These are phyloP conservation scores for Pseudochromis fuscus DNA, from an alignment of 2,797 vertebrate genomes.

Conservation along the genomic window DNA sequence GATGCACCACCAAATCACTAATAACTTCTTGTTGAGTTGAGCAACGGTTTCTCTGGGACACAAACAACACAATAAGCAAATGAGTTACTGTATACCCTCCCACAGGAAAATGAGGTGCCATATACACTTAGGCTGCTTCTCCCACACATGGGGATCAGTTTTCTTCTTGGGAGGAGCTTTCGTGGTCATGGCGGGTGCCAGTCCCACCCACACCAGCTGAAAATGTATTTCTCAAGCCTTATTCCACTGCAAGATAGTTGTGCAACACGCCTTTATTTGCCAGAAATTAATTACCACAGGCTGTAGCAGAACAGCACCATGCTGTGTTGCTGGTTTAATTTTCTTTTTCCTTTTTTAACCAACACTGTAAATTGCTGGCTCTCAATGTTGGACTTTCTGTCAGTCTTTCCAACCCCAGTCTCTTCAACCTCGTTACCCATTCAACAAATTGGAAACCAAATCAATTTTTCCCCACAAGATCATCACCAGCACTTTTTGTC, in stretches of 20 bases:
- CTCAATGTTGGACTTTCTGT: slow-evolving; percentile 31
- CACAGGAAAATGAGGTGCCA: slow-evolving; percentile 5
- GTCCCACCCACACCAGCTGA: slow-evolving; percentile 20
- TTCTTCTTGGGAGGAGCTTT: slow-evolving; percentile 10
- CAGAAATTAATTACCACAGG: neutral
- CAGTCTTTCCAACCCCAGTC: slow-evolving; percentile 20
- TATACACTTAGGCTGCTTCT: slow-evolving; percentile 34
- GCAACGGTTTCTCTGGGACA: slow-evolving; percentile 11
- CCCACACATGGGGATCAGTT: slow-evolving; percentile 2
- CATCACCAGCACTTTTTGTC: slow-evolving; percentile 3
- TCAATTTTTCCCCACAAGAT: slow-evolving; percentile 29
- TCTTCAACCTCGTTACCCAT: slow-evolving; percentile 16
- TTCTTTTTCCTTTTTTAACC: slow-evolving; percentile 29
- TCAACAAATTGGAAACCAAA: slow-evolving; percentile 42
- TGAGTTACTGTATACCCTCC: slow-evolving; percentile 21
- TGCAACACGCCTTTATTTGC: slow-evolving; percentile 2
- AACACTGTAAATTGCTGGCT: slow-evolving; percentile 18
- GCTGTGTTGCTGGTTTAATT: slow-evolving; percentile 33
- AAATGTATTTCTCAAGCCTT: slow-evolving; percentile 26
- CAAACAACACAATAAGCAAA: slow-evolving; percentile 20
- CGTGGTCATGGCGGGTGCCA: slow-evolving; percentile 15
- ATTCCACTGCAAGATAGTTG: slow-evolving; percentile 2
- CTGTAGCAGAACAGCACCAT: neutral
- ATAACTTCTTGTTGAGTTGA: slow-evolving; percentile 14
- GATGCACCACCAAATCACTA: neutral